Evolutionary conservation across 2,113 vertebrate genomes (phyloP), one percentile per base, ranked within the genome.

Genomic region (Lepus europaeus): DNA sequence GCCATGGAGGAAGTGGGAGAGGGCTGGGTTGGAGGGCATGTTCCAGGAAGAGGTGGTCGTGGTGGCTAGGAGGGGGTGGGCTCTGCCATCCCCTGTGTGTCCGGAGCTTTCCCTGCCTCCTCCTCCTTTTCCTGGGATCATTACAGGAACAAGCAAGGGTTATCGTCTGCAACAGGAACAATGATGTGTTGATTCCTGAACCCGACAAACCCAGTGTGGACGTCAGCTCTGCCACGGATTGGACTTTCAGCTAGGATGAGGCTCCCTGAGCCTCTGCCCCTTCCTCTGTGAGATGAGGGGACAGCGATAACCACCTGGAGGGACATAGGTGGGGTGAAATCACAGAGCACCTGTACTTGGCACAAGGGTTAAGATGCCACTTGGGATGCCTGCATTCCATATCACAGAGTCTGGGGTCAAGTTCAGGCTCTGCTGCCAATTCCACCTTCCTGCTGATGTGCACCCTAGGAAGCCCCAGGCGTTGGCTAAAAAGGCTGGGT

Each of bases 181-280:
- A 56, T 9, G 6, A n/a, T 6, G 51, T 49, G 63, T 6, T 0
- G 69, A 45, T 5, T 63, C 70, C 36, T 11, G 7, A 61, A 17
- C 33, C 61, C 33, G 20, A 51, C 53, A 27, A 33, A 6, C 16
- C 23, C 3, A 1, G 13, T 29, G 4, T 36, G 72, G n/a, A 17
- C 9, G 2, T 22, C 49, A 68, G 81, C 9, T 69, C 16, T 64
- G 22, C 6, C 4, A 10, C 12, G 23, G 23, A 12, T 25, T 25
- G 8, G 59, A 19, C 22, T 27, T 22, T 17, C 0, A 5, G 53
- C n/a, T 20, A 20, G 4, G 51, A 9, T 0, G 13, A 36, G 56
- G 9, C 22, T 63, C 36, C 59, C n/a, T 4, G 31, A 49, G 11
- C 29, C 8, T 84, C 9, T 0, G 80, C 29, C 6, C 29, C 63